Percentiles rank a stretch among this genome's conserved stretches.
Evolutionary conservation across 2,113 vertebrate genomes (phyloP).

Genomic region (Octodon degus): DNA sequence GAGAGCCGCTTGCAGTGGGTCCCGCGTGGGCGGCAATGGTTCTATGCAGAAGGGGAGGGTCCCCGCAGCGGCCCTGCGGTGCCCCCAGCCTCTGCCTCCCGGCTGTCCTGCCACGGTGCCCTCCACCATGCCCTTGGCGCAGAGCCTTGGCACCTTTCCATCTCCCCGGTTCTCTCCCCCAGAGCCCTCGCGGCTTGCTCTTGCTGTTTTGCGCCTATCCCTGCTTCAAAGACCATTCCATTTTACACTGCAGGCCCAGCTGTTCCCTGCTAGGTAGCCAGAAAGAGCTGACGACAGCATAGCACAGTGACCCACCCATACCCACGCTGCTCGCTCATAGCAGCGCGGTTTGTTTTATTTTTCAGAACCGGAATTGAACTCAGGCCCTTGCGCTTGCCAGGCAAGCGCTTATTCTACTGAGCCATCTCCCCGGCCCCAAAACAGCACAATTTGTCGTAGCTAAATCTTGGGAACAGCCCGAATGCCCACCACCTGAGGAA

Average conservation of each 20-base stretch:
- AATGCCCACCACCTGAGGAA: background rate
- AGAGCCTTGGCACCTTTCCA: background rate
- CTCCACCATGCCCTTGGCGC: background rate
- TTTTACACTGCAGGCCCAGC: background rate
- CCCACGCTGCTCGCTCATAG: background rate
- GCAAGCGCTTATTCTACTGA: too few species aligned
- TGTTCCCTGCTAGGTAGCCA: background rate
- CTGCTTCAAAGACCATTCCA: background rate
- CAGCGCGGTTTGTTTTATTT: too few species aligned
- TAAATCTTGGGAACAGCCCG: background rate
- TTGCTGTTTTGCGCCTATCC: too few species aligned
- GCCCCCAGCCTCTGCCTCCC: background rate
- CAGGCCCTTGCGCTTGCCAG: too few species aligned
- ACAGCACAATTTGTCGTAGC: background rate
- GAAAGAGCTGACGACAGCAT: background rate
- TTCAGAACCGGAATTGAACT: too few species aligned
- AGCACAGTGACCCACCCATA: background rate
- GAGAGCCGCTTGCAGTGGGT: too few species aligned
- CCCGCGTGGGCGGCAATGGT: background rate
- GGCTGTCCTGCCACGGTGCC: rapidly evolving
- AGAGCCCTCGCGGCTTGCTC: rapidly evolving
- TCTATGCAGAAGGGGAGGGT: rapidly evolving
- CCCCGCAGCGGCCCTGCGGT: too few species aligned
- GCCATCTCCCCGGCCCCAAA: too few species aligned
- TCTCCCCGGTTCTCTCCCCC: background rate